phyloP scores from a whole-genome alignment of 2,888 invertebrate genomes.

The Apodemia mormo region DNA sequence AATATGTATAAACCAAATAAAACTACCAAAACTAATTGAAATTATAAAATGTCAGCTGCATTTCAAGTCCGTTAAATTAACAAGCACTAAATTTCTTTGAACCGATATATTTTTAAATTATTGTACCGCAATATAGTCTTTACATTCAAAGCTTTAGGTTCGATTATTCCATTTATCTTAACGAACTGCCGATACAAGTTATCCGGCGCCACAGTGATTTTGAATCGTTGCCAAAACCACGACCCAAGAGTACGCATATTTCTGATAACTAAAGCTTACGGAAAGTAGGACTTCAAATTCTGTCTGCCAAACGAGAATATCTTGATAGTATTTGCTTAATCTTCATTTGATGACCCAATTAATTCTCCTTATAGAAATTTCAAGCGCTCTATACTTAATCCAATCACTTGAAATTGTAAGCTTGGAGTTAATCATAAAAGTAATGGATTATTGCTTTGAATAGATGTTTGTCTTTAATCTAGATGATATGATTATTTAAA shows the following conservation, averaged over 20 bases:
- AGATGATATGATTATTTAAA: too few relatives aligned
- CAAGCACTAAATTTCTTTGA: constrained; percentile 17
- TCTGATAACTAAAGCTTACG: constrained; percentile 28
- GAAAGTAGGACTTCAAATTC: constrained; percentile 26
- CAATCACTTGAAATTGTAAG: constrained; percentile 1
- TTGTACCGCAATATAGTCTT: constrained; percentile 6
- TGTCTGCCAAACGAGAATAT: constrained; percentile 30
- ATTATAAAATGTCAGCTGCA: constrained; percentile 5
- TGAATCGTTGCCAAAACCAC: constrained; percentile 48
- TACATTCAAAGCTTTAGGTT: not conserved
- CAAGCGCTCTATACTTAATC: not conserved
- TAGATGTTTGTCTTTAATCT: too few relatives aligned
- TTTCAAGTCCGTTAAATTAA: constrained; percentile 11
- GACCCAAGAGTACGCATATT: constrained; percentile 34
- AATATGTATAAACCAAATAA: not conserved
- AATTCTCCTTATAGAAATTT: not conserved
- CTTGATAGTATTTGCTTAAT: constrained; percentile 32
- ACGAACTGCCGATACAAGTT: constrained; percentile 29
- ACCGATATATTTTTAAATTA: constrained; percentile 10
- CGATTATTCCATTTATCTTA: constrained; percentile 1
- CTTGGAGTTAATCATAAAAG: not conserved
- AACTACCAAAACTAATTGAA: not conserved
- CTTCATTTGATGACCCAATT: constrained; percentile 22
- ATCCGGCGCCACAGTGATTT: constrained; percentile 35
- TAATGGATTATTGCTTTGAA: too few relatives aligned